These are phyloP conservation scores for Leptothorax acervorum DNA, from an alignment of 2,888 invertebrate species.

Conservation along the genomic window DNA sequence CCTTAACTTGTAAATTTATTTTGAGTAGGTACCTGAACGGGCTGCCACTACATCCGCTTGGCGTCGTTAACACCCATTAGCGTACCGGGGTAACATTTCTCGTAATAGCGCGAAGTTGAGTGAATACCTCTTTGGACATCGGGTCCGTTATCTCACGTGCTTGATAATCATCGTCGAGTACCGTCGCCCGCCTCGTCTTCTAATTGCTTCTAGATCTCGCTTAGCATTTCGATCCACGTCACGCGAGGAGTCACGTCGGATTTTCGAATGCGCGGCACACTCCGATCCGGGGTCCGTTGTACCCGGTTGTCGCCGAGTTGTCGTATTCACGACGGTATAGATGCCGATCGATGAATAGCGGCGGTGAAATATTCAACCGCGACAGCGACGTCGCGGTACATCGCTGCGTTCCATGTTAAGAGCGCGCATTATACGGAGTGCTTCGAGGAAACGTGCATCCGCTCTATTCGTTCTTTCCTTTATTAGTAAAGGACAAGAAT, in stretches of 20 bases:
- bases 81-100: slow-evolving; percentile 40
- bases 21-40: slow-evolving; percentile 2
- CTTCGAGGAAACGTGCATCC: slow-evolving; percentile 44
- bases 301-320: background rate
- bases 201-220: slow-evolving; percentile 34
- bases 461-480: slow-evolving; percentile 17
- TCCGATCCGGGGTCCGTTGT: slow-evolving; percentile 27
- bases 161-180: slow-evolving; percentile 13
- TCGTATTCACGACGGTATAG: slow-evolving; percentile 21
- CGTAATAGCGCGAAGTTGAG: slow-evolving; percentile 26
- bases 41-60: background rate
- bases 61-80: slow-evolving; percentile 38
- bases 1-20: background rate
- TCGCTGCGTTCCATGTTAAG: slow-evolving; percentile 31
- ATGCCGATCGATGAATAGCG: slow-evolving; percentile 46
- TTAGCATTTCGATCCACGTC: slow-evolving; percentile 27
- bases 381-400: background rate
- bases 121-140: background rate
- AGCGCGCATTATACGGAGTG: slow-evolving; percentile 27
- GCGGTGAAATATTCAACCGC: slow-evolving; percentile 42
- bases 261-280: slow-evolving; percentile 45
- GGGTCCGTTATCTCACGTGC: slow-evolving; percentile 43
- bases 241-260: slow-evolving; percentile 35
- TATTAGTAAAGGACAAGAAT: slow-evolving; percentile 33
- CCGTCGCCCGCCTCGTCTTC: slow-evolving; percentile 9